Evolutionary conservation across 2,113 vertebrate genomes (phyloP).

Genomic region (Cromileptes altivelis): DNA sequence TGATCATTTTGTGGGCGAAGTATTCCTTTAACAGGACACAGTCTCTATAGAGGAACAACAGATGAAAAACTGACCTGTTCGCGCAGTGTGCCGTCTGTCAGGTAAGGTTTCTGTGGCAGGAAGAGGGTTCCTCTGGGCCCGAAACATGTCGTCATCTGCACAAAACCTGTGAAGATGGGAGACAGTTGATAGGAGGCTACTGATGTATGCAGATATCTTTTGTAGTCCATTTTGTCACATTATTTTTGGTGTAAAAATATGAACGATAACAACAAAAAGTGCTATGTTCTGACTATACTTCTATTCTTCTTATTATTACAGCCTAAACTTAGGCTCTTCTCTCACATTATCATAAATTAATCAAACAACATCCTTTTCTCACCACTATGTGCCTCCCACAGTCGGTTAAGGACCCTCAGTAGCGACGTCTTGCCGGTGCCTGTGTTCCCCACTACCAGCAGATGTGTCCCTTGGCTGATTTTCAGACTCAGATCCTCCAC

Average conservation of each 20-base stretch:
- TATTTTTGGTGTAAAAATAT: no score
- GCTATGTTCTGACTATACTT: no score
- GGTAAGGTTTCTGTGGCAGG: conserved; percentile 94
- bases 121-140: conserved; percentile 95
- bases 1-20: no score
- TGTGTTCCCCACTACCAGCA: conserved; percentile 95
- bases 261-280: no score
- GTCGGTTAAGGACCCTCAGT: conserved; percentile 90
- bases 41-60: neutral
- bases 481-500: conserved; percentile 92
- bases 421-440: conserved; percentile 97
- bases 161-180: conserved; percentile 83
- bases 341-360: no score
- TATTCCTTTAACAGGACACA: no score
- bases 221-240: no score
- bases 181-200: no score
- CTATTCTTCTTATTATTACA: no score
- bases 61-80: conserved; percentile 88
- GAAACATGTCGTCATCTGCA: conserved; percentile 91
- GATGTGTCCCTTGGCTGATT: conserved; percentile 88
- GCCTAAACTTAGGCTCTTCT: no score
- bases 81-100: conserved; percentile 94
- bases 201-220: no score
- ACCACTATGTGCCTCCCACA: conserved; percentile 91
- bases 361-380: conserved; percentile 57